Evolutionary conservation across 2,888 invertebrate genomes (phyloP).

Genomic region (Laothoe populi): DNA sequence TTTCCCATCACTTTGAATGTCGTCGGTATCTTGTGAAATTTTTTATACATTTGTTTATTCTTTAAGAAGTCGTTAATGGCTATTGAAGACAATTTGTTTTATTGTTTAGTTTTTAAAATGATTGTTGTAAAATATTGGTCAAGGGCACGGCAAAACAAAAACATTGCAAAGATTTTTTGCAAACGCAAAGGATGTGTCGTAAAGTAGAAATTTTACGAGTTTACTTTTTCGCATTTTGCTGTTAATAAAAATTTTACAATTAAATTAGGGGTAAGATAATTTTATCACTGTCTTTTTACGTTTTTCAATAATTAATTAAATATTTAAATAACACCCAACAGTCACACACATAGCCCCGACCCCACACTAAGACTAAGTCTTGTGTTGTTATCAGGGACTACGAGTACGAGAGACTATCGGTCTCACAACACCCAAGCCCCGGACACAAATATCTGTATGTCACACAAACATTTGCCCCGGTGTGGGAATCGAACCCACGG

Average conservation of each 20-base stretch:
- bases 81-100: constrained; percentile 11
- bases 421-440: too few relatives aligned
- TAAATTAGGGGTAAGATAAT: too few relatives aligned
- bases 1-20: constrained; percentile 40
- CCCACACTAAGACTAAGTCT: too few relatives aligned
- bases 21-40: constrained; percentile 45
- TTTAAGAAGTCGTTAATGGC: constrained; percentile 44
- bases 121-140: constrained; percentile 52
- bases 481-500: too few relatives aligned
- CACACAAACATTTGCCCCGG: too few relatives aligned
- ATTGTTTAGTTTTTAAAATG: constrained; percentile 14
- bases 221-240: background rate
- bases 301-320: too few relatives aligned
- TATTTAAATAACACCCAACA: too few relatives aligned
- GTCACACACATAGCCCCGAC: too few relatives aligned
- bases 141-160: constrained; percentile 51
- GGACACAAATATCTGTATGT: too few relatives aligned
- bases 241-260: background rate
- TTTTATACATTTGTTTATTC: constrained; percentile 45
- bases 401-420: too few relatives aligned
- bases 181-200: constrained; percentile 46
- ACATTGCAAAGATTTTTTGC: constrained; percentile 46
- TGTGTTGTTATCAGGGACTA: too few relatives aligned
- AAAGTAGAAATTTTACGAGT: constrained; percentile 36
- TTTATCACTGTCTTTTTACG: too few relatives aligned